Evolutionary conservation across 2,888 invertebrate species (phyloP).

Genomic region (Sarcophaga subvicina): DNA sequence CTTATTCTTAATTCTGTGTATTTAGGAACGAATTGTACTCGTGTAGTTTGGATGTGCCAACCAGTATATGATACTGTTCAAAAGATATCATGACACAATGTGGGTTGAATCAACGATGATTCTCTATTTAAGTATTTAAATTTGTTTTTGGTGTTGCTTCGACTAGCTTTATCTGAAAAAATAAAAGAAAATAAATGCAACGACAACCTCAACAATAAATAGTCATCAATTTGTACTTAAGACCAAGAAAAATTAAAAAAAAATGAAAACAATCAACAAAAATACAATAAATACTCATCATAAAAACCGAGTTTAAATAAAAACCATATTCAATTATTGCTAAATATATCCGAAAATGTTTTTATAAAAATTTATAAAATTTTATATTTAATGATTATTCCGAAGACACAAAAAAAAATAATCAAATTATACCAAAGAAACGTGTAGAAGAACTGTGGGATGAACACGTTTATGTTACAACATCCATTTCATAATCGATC

Average conservation of each 20-base stretch:
- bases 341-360: too few relatives aligned
- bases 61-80: slow-evolving; percentile 29
- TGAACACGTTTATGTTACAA: slow-evolving; percentile 53
- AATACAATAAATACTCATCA: slow-evolving; percentile 1
- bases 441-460: slow-evolving; percentile 32
- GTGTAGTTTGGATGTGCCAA: neutral
- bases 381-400: too few relatives aligned
- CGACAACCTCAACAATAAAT: slow-evolving; percentile 25
- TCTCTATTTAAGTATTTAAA: slow-evolving; percentile 32
- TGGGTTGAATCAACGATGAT: slow-evolving; percentile 57
- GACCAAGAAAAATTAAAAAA: neutral
- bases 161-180: slow-evolving; percentile 9
- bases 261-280: slow-evolving; percentile 30
- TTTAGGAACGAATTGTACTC: too few relatives aligned
- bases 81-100: slow-evolving; percentile 53
- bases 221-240: slow-evolving; percentile 58
- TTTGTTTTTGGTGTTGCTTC: slow-evolving; percentile 1
- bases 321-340: neutral
- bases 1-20: too few relatives aligned
- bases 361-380: too few relatives aligned
- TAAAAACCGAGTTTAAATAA: neutral
- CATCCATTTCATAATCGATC: slow-evolving; percentile 7
- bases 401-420: too few relatives aligned
- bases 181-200: neutral
- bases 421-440: too few relatives aligned